Base-by-base conservation (phyloP, 92 coral and sea anemone genomes). In the Phenganax stokvisi region DNA sequence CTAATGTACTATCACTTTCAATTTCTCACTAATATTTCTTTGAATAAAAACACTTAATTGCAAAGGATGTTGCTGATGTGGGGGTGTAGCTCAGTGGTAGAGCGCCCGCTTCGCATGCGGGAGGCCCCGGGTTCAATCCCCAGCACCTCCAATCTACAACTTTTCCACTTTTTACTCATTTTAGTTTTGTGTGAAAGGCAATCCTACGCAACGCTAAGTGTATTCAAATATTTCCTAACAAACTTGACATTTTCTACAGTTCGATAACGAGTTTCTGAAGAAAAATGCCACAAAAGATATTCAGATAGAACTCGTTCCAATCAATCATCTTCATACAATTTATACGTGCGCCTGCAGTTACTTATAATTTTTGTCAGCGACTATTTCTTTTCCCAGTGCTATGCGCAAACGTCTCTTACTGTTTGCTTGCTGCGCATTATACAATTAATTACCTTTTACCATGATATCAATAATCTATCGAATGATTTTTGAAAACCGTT, bases 11-110 rank as follows among this genome's bases (percentile, higher is more conserved):
- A 69, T 10, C 12, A 11, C 11, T 15, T 11, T 10, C 12, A 25
- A 13, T 69, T 29, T 8, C 51, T 69, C 12, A 9, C 12, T 17
- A 6, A 6, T 9, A 10, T 1, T 11, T 11, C 4, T 69, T 69
- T 6, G 3, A 1, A 1, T 20, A 76, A 56, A n/a, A 0, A 13
- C 0, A 13, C 0, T 76, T 76, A 57, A 17, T 57, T 51, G 0
- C 9, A 0, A 4, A 0, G 0, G 0, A 13, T 15, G 25, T 0
- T 10, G 25, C 5, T 44, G 51, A 31, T 29, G 37, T 70, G 97
- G 98, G 98, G 98, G 90, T 93, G 98, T 93, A 91, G 98, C 98
- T 93, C 98, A 93, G 98, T 93, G 98, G 98, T 93, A 93, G 98
- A 93, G 98, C 97, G 98, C 86, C 90, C 98, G 98, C 98, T 93